Evolutionary conservation across 2,888 invertebrate species (phyloP).

Genomic region (Liodrosophila aerea): DNA sequence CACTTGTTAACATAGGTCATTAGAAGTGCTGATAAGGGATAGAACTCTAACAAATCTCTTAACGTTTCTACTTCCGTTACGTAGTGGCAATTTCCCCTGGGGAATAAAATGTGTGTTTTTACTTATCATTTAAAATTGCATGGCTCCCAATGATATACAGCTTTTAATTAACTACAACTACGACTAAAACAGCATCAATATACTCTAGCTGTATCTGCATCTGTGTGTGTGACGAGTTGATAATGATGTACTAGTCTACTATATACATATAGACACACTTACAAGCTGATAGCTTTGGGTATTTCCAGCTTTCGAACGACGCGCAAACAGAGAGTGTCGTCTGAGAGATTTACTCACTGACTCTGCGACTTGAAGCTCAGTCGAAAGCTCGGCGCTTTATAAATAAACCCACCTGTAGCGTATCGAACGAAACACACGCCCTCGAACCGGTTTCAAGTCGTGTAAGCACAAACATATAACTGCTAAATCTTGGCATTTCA

Average conservation of each 20-base stretch:
- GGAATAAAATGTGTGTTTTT: background rate
- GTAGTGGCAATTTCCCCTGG: background rate
- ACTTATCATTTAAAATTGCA: conserved; percentile 38
- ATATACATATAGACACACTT: conserved; percentile 5
- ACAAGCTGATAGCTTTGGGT: conserved; percentile 16
- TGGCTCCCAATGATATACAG: conserved; percentile 43
- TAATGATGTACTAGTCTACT: conserved; percentile 38
- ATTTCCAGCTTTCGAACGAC: background rate
- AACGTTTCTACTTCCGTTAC: background rate
- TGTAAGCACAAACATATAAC: conserved; percentile 16
- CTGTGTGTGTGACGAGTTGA: conserved; percentile 13
- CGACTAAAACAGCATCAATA: conserved; percentile 30
- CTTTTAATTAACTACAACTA: conserved; percentile 52
- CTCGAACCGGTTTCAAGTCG: conserved; percentile 40
- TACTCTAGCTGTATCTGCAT: background rate
- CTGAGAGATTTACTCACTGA: conserved; percentile 1
- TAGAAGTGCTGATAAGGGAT: conserved; percentile 9
- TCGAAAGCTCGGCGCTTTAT: conserved; percentile 22
- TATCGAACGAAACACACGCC: conserved; percentile 29
- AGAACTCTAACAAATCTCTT: conserved; percentile 4
- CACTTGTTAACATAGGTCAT: conserved; percentile 43
- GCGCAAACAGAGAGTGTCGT: background rate
- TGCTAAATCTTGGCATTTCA: conserved; percentile 11
- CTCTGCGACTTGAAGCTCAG: conserved; percentile 6
- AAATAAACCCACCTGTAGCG: conserved; percentile 47